Conservation (phyloP, 2,797 vertebrate species). For the Sebastes reedi region DNA sequence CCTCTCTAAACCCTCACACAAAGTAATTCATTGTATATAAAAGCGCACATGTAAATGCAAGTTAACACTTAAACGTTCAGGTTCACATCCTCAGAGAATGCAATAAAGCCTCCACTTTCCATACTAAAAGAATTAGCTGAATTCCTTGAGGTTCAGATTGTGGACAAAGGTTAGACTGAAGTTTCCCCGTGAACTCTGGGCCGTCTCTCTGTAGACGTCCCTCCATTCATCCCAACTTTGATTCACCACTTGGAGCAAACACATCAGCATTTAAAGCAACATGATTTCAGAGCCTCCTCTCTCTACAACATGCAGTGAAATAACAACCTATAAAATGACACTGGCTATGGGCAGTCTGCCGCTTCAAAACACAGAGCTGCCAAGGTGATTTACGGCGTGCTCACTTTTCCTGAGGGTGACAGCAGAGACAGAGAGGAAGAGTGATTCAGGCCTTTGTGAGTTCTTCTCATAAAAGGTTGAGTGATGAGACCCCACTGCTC, state of each 20-base stretch:
- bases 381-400: constrained; percentile 81
- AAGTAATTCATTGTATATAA: constrained; percentile 70
- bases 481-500: constrained; percentile 77
- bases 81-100: constrained; percentile 73
- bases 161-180: constrained; percentile 71
- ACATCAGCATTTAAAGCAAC: constrained; percentile 53
- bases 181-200: constrained; percentile 51
- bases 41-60: constrained; percentile 61
- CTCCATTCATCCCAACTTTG: constrained; percentile 44
- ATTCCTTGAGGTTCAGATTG: constrained; percentile 72
- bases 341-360: constrained; percentile 64
- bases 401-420: constrained; percentile 80
- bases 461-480: constrained; percentile 78
- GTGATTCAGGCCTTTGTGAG: constrained; percentile 77
- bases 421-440: constrained; percentile 73
- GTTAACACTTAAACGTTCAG: constrained; percentile 63
- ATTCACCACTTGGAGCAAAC: constrained; percentile 53
- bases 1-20: constrained; percentile 56
- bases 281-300: constrained; percentile 51
- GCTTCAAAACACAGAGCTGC: constrained; percentile 80
- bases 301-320: constrained; percentile 58
- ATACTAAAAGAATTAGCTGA: constrained; percentile 69
- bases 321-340: constrained; percentile 76
- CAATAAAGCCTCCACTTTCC: constrained; percentile 73
- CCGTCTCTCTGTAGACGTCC: constrained; percentile 36